Base-by-base conservation (phyloP, 1,140 invertebrate genomes). In the Mycetomoellerius zeteki region DNA sequence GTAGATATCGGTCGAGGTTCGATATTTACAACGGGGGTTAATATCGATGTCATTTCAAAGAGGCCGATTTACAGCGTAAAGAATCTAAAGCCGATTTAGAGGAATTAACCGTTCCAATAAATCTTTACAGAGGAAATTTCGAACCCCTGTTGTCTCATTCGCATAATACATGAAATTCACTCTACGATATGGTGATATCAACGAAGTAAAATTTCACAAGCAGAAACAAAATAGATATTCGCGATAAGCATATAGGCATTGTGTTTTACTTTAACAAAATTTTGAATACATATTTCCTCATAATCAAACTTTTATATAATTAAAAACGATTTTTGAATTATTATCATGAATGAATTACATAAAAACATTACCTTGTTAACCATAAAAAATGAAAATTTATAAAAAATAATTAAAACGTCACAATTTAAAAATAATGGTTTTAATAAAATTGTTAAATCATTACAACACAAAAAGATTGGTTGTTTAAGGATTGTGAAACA, bases 21-120 rank as follows among this genome's bases (percentile, higher is more conserved):
- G 37, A 76, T 71, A 89, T 87, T 87, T 85, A 87, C 78, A 80
- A 85, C 78, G 21, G 24, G 24, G 54, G 80, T 84, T 84, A 84
- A 84, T 84, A 84, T 75, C 56, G 54, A 73, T 84, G 80, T 75
- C 69, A 62, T 84, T 75, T 21, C 24, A 69, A 84, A 33, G 19
- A 47, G 37, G 54, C 54, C 69, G 69, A 60, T 84, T 69, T 73
- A 73, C 37, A 54, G 19, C 12, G 37, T 54, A 14, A 82, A 72
- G 69, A 73, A 43, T 33, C n/a, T 73, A 47, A 82, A 73, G 52
- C 52, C 67, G 80, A 60, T 82, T 84, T 60, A 19, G 27, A 60
- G 37, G 24, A 60, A 73, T 84, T 84, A 84, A 19, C 43, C 3
- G n/a, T 67, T 37, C 14, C 6, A 37, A n/a, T 4, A 24, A 54